These are phyloP conservation scores for Eueremaeus valkanovi DNA, from an alignment of 2,888 invertebrate species.

Conservation along the genomic window DNA sequence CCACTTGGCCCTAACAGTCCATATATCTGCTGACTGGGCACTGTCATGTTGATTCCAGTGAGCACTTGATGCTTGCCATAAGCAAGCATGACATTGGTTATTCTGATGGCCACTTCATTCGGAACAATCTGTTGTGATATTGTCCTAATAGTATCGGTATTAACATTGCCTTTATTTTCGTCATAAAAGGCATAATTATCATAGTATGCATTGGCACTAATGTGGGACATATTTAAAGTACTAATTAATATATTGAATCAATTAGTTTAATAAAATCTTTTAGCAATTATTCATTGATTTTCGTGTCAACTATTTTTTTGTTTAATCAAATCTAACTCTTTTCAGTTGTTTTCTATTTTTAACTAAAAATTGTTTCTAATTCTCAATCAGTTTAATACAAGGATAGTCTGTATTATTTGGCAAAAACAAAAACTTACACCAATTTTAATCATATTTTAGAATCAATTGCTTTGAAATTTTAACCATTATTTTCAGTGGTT, in stretches of 20 bases:
- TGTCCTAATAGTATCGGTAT: no score
- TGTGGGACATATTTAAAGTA: background rate
- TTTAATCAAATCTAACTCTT: no score
- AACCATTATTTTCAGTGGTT: background rate
- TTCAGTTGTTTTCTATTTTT: no score
- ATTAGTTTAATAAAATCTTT: background rate
- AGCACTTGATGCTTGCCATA: constrained; percentile 38
- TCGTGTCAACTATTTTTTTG: no score
- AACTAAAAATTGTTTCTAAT: background rate
- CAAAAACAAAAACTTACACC: background rate
- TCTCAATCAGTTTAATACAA: background rate
- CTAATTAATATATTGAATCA: background rate
- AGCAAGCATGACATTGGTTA: background rate
- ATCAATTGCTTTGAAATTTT: background rate
- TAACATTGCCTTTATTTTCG: background rate
- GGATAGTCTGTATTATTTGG: background rate
- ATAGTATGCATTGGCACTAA: background rate
- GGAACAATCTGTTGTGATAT: no score
- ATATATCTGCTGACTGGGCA: constrained; percentile 31
- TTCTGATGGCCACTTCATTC: constrained; percentile 16
- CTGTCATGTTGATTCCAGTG: constrained; percentile 38
- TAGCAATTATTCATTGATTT: no score
- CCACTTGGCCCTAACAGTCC: constrained; percentile 35
- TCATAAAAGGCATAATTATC: constrained; percentile 13
- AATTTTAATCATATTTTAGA: background rate